phyloP scores from a whole-genome alignment of 2,797 vertebrate genomes.

The Lacerta agilis region DNA sequence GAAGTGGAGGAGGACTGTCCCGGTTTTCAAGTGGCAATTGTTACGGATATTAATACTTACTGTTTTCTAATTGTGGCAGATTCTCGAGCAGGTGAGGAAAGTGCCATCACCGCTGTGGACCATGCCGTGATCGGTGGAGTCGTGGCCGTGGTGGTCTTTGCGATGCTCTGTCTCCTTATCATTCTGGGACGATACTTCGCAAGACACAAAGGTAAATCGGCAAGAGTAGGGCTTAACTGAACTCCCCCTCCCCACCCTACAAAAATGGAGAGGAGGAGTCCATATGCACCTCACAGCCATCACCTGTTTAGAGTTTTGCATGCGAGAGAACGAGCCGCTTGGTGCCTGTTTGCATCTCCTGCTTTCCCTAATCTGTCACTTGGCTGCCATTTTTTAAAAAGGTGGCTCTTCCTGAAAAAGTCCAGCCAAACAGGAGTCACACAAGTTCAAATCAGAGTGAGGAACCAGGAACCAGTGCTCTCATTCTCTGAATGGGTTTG shows the following conservation, averaged over 20 bases:
- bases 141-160: slow-evolving; percentile 98
- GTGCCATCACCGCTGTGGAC: slow-evolving; percentile 90
- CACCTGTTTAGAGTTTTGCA: too few relatives aligned
- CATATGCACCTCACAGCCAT: too few relatives aligned
- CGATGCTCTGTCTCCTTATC: slow-evolving; percentile 97
- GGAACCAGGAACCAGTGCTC: too few relatives aligned
- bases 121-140: slow-evolving; percentile 98
- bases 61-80: slow-evolving; percentile 81
- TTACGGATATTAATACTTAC: background rate
- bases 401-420: background rate
- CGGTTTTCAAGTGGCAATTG: background rate
- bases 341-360: background rate
- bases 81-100: slow-evolving; percentile 92
- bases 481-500: background rate
- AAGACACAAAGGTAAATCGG: slow-evolving; percentile 96
- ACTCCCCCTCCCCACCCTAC: too few relatives aligned
- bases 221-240: background rate
- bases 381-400: background rate
- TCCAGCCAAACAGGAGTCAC: background rate
- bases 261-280: too few relatives aligned
- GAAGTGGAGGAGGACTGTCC: slow-evolving; percentile 26
- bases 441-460: background rate
- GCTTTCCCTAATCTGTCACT: background rate
- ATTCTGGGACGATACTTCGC: slow-evolving; percentile 98
- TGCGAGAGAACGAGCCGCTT: background rate